phyloP scores from a whole-genome alignment of 2,888 invertebrate genomes.

The Epistrophe grossulariae region DNA sequence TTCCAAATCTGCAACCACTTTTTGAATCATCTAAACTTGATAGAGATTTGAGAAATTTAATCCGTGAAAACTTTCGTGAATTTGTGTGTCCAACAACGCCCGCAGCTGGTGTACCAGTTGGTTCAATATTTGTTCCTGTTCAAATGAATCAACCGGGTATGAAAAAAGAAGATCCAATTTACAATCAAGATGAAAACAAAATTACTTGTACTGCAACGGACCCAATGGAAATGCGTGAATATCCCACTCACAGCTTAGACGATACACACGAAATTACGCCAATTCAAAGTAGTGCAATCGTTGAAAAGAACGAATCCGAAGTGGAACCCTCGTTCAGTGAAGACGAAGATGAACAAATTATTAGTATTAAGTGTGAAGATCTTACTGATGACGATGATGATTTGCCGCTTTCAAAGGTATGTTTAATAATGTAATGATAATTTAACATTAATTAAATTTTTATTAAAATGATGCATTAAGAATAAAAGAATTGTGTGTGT shows the following conservation, averaged over 20 bases:
- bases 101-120: constrained; percentile 76
- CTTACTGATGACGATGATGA: constrained; percentile 86
- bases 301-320: constrained; percentile 82
- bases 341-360: constrained; percentile 86
- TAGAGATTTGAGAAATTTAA: constrained; percentile 88
- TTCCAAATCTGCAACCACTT: constrained; percentile 87
- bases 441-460: too few relatives aligned
- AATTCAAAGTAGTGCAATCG: constrained; percentile 75
- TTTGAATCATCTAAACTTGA: constrained; percentile 87
- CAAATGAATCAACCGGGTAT: constrained; percentile 78
- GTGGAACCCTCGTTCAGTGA: constrained; percentile 81
- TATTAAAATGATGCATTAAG: too few relatives aligned
- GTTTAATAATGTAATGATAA: too few relatives aligned
- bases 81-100: constrained; percentile 85
- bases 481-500: too few relatives aligned
- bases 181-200: constrained; percentile 59
- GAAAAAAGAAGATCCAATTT: constrained; percentile 79
- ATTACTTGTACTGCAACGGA: constrained; percentile 59
- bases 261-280: constrained; percentile 77
- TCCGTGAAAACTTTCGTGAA: constrained; percentile 95
- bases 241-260: constrained; percentile 18
- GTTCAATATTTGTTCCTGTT: constrained; percentile 78
- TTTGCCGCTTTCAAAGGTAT: constrained; percentile 91
- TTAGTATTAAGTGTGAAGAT: constrained; percentile 81
- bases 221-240: constrained; percentile 70